Percentiles rank a stretch among this genome's conserved stretches.
phyloP scores from a whole-genome alignment of 2,113 vertebrate genomes.

The Colistium nudipinnis region DNA sequence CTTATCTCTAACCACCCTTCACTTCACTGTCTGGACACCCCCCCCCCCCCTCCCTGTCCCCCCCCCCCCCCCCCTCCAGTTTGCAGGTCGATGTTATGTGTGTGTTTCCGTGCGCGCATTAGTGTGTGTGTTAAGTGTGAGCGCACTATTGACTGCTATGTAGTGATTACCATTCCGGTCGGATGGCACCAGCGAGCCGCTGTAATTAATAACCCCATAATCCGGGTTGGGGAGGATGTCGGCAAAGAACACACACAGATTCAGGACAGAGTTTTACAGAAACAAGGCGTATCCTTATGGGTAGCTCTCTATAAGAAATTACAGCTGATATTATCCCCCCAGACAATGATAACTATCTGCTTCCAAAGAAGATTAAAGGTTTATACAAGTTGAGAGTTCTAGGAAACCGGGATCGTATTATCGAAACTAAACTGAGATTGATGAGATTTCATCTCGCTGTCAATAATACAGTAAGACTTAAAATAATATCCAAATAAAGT shows the following conservation, averaged over 20 bases:
- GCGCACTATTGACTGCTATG: conserved; percentile 79
- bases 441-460: conserved; percentile 74
- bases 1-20: conserved; percentile 43
- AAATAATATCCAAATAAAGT: conserved; percentile 67
- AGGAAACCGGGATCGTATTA: conserved; percentile 75
- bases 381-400: conserved; percentile 78
- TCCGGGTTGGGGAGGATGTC: conserved; percentile 77
- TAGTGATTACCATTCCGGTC: conserved; percentile 84
- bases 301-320: conserved; percentile 70
- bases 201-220: conserved; percentile 87
- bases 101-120: conserved; percentile 1
- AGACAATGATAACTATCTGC: conserved; percentile 83
- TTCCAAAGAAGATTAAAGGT: conserved; percentile 83
- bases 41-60: too few relatives aligned
- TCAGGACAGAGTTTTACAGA: conserved; percentile 75
- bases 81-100: background rate
- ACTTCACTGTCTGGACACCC: conserved; percentile 55
- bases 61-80: background rate
- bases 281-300: conserved; percentile 72
- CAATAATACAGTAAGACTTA: conserved; percentile 71
- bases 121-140: conserved; percentile 45
- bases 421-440: conserved; percentile 71
- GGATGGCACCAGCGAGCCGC: conserved; percentile 81
- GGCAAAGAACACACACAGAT: conserved; percentile 60
- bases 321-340: conserved; percentile 77